Base-by-base conservation (phyloP, 2,888 invertebrate species). In the Temnothorax rugatulus region DNA sequence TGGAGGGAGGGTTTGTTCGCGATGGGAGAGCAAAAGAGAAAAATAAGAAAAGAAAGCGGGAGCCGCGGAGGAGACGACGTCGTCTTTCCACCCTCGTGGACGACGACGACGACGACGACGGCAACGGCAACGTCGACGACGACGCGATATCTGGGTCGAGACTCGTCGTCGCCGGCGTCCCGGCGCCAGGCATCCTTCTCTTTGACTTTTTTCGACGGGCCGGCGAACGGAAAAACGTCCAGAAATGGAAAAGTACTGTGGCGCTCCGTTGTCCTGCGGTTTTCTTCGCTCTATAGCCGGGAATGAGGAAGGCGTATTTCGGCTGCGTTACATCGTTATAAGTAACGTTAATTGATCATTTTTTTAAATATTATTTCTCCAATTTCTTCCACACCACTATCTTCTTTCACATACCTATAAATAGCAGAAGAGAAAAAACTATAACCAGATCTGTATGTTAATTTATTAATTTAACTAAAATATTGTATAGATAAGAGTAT, bases 81-180 rank as follows among this genome's bases (percentile, higher is more conserved):
- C 87, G 89, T 87, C 90, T 68, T 68, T 68, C 66, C 66, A 88
- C 85, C 85, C 88, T 88, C 84, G 71, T 54, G 86, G 90, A 84
- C 91, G 91, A 71, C 90, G 88, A 74, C 91, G 88, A 85, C 90
- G 89, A 84, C 91, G 90, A 66, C 89, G 88, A 74, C 91, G 87
- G 85, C 86, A 88, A 88, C 81, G 84, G 66, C 89, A 86, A 86
- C 90, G 90, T 88, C 90, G 90, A 91, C 88, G 91, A 92, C 91
- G 93, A 91, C 90, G 91, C 92, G 93, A 94, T 92, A 92, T 94
- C 93, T 94, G 92, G 94, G 94, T 94, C 94, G 94, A 94, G 94
- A 94, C 94, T 93, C 92, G 92, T 92, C 92, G 94, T 93, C 94
- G 94, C 94, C 94, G 92, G 87, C 91, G 91, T 91, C 88, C 90